Conservation (phyloP, 1,140 invertebrate species). For the Cherax destructor region DNA sequence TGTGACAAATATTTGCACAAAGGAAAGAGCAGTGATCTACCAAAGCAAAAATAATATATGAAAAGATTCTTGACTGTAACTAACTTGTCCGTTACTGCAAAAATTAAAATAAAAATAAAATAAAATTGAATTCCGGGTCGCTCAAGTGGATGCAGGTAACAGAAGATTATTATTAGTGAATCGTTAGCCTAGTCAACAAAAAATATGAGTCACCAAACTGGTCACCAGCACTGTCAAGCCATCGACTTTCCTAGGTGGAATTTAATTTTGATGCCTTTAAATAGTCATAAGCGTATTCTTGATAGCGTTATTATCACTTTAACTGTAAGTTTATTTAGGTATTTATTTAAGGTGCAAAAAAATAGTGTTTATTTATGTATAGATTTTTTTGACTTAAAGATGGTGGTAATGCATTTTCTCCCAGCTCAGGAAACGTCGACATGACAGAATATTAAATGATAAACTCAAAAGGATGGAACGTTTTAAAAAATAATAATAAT, state of each 20-base stretch:
- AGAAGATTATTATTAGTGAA: conserved; percentile 1
- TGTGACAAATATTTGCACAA: background rate
- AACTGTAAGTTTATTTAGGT: background rate
- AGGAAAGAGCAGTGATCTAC: background rate
- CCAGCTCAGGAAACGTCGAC: background rate
- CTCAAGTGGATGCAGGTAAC: conserved; percentile 5
- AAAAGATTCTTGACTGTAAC: background rate
- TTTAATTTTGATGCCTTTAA: background rate
- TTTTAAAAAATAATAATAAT: background rate
- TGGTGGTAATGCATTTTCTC: background rate
- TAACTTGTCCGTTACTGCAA: background rate
- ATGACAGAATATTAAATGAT: background rate
- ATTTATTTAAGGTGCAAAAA: background rate
- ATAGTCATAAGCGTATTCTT: background rate
- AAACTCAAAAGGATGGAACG: background rate
- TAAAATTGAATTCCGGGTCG: background rate
- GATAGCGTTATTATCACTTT: background rate
- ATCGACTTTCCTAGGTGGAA: background rate
- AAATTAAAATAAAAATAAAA: background rate
- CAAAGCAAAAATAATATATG: background rate
- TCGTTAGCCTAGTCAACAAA: background rate
- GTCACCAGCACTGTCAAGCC: background rate
- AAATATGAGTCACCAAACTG: background rate
- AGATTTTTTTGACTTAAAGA: background rate
- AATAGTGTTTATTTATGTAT: background rate